These are phyloP conservation scores for Neelides sp. DNA, from an alignment of 1,140 invertebrate genomes.

Conservation along the genomic window DNA sequence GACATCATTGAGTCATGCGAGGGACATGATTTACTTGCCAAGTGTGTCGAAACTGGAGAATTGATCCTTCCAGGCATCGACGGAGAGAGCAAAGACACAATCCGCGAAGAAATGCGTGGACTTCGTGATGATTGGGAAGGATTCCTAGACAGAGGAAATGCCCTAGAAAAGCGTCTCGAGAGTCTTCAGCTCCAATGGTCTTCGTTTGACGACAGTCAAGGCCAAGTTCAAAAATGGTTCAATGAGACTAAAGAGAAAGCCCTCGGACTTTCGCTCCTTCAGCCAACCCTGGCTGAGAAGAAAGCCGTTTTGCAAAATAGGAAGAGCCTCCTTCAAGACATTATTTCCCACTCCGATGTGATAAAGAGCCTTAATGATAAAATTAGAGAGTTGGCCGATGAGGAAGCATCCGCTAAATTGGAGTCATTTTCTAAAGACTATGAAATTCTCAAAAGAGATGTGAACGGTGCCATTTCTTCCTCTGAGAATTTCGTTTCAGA, in stretches of 20 bases:
- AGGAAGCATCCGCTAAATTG: conserved; percentile 56
- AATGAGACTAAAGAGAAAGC: conserved; percentile 56
- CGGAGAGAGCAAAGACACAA: conserved; percentile 67
- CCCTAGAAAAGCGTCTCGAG: conserved; percentile 71
- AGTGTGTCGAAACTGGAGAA: conserved; percentile 72
- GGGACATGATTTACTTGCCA: conserved; percentile 62
- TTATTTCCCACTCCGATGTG: conserved; percentile 62
- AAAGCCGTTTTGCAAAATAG: conserved; percentile 66
- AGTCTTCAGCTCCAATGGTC: conserved; percentile 71
- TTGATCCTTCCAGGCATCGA: conserved; percentile 72
- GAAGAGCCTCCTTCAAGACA: conserved; percentile 63
- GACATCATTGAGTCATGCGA: conserved; percentile 41
- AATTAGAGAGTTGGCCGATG: conserved; percentile 55
- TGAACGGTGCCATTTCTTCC: conserved; percentile 50
- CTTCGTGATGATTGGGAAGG: conserved; percentile 70
- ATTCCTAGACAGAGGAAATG: conserved; percentile 67
- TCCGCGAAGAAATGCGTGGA: conserved; percentile 64
- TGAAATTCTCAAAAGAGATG: conserved; percentile 49
- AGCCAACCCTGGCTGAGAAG: conserved; percentile 67
- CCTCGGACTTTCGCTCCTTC: conserved; percentile 47
- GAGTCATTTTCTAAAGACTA: conserved; percentile 55
- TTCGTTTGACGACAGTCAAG: conserved; percentile 72
- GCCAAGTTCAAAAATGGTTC: conserved; percentile 63
- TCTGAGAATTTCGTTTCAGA: conserved; percentile 60
- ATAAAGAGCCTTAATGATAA: conserved; percentile 64